Evolutionary conservation across 2,888 invertebrate species (phyloP).

Genomic region (Gerris lacustris): DNA sequence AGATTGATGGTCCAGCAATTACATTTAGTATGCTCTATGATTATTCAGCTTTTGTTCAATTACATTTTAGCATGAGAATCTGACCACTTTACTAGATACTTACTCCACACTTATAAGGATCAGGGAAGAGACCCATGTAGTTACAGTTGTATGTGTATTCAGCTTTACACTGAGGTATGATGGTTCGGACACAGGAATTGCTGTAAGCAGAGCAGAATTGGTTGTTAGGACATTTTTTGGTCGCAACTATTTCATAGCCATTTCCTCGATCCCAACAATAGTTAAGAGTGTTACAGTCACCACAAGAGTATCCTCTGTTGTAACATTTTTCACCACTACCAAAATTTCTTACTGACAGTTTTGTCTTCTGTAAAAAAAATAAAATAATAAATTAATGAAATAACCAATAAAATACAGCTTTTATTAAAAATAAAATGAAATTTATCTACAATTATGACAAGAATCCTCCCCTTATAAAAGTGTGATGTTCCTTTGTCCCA

Average conservation of each 20-base stretch:
- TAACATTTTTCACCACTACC: not conserved
- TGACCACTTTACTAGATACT: not conserved
- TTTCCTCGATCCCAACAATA: not conserved
- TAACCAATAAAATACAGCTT: too few species aligned
- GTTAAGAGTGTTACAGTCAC: not conserved
- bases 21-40: too few species aligned
- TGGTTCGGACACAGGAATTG: not conserved
- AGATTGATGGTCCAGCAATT: too few species aligned
- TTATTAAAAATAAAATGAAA: too few species aligned
- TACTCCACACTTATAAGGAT: conserved; percentile 5
- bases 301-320: not conserved
- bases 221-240: not conserved
- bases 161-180: not conserved
- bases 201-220: conserved; percentile 8
- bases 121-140: conserved; percentile 3
- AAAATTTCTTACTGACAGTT: too few species aligned
- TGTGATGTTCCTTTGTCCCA: too few species aligned
- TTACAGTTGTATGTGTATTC: not conserved
- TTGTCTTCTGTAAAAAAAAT: too few species aligned
- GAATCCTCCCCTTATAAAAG: too few species aligned
- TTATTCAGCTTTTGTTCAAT: too few species aligned
- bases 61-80: not conserved
- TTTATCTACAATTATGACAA: too few species aligned
- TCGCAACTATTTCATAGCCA: not conserved
- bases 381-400: too few species aligned